These are phyloP conservation scores for Morone saxatilis DNA, from an alignment of 2,113 vertebrate species.

Conservation along the genomic window DNA sequence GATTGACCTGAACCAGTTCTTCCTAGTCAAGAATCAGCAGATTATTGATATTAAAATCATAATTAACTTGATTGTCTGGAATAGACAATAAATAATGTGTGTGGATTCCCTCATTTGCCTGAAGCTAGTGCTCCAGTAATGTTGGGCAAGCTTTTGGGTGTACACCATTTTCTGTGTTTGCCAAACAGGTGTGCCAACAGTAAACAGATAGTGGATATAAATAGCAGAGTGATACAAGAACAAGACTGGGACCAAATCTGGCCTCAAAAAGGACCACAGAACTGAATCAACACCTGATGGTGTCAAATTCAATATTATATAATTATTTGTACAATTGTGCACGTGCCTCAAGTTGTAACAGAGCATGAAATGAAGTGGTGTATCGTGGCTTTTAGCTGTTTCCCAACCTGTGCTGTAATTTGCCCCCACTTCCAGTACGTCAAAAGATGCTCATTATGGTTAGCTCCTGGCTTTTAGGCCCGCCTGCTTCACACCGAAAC, in stretches of 20 bases:
- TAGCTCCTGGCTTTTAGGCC: neutral
- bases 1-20: too few relatives aligned
- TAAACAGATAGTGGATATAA: neutral
- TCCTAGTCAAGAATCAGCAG: neutral
- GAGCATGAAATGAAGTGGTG: accelerated
- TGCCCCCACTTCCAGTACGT: neutral
- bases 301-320: neutral
- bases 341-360: too few relatives aligned
- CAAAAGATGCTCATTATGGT: neutral
- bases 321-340: too few relatives aligned
- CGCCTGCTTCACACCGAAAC: neutral
- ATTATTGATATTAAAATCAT: neutral
- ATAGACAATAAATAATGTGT: neutral
- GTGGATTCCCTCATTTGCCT: neutral
- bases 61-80: neutral
- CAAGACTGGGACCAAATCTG: neutral
- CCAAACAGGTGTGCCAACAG: neutral
- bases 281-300: neutral
- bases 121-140: neutral
- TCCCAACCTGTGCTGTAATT: neutral
- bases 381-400: neutral
- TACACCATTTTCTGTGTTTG: neutral
- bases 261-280: neutral
- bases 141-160: neutral
- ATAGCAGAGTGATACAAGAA: neutral